These are phyloP conservation scores for Danionella dracula DNA, from an alignment of 2,797 vertebrate species.

Conservation along the genomic window DNA sequence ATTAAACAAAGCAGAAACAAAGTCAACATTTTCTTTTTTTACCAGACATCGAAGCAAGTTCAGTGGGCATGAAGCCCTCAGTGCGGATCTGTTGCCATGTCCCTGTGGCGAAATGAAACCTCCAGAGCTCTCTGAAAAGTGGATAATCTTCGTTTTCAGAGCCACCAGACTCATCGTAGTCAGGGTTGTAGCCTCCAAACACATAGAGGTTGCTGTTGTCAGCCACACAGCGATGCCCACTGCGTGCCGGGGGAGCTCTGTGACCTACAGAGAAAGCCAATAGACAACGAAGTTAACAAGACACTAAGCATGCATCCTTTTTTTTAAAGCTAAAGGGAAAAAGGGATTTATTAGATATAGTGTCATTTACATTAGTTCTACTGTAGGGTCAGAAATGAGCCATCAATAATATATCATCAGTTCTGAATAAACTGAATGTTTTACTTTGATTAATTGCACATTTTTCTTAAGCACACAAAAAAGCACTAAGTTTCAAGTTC, in stretches of 20 bases:
- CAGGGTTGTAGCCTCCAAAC: constrained; percentile 96
- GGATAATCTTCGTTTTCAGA: constrained; percentile 94
- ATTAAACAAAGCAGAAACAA: too few relatives aligned
- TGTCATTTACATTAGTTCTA: too few relatives aligned
- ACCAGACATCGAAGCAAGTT: constrained; percentile 98
- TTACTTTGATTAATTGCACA: too few relatives aligned
- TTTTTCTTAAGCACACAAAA: too few relatives aligned
- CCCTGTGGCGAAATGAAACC: constrained; percentile 93
- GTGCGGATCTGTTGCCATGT: constrained; percentile 95
- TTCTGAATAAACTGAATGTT: too few relatives aligned
- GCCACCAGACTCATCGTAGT: constrained; percentile 92
- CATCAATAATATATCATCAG: too few relatives aligned
- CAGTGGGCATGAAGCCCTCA: constrained; percentile 94
- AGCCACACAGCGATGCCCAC: constrained; percentile 94
- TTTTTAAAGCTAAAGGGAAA: too few relatives aligned
- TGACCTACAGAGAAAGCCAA: constrained; percentile 65
- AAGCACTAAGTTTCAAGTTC: too few relatives aligned
- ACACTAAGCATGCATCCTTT: too few relatives aligned
- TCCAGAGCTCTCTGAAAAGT: constrained; percentile 94
- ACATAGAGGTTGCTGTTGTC: constrained; percentile 92
- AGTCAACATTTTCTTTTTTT: background rate
- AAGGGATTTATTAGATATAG: too few relatives aligned
- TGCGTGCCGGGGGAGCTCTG: constrained; percentile 83
- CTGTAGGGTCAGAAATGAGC: too few relatives aligned
- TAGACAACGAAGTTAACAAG: background rate